Evolutionary conservation across 2,888 invertebrate species (phyloP).

Genomic region (Caprella mutica): DNA sequence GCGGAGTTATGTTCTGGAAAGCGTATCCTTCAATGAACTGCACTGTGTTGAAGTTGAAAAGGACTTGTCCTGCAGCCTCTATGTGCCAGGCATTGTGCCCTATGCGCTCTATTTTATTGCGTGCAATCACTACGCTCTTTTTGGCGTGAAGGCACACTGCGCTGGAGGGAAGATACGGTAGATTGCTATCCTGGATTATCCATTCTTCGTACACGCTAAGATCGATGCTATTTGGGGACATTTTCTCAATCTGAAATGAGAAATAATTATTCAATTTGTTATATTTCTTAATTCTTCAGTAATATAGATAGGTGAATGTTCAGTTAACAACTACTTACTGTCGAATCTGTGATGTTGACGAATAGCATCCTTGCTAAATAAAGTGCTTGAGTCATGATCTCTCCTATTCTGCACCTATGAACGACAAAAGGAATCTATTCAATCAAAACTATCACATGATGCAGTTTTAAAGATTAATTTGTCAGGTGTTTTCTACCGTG

Average conservation of each 20-base stretch:
- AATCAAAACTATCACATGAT: background rate
- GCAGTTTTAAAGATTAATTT: background rate
- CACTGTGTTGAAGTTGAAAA: conserved; percentile 56
- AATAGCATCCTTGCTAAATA: conserved; percentile 16
- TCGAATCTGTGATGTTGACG: conserved; percentile 18
- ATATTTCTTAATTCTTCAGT: background rate
- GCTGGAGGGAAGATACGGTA: conserved; percentile 11
- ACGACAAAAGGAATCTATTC: background rate
- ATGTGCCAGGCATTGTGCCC: conserved; percentile 19
- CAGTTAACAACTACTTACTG: conserved; percentile 6
- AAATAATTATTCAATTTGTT: background rate
- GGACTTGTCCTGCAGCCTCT: conserved; percentile 41
- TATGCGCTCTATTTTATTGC: conserved; percentile 14
- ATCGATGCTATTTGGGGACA: conserved; percentile 22
- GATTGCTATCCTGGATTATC: conserved; percentile 12
- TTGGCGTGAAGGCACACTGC: conserved; percentile 20
- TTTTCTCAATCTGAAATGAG: conserved; percentile 14
- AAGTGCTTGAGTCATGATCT: conserved; percentile 18
- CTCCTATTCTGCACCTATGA: conserved; percentile 20
- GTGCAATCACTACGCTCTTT: conserved; percentile 14
- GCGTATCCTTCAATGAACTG: conserved; percentile 50
- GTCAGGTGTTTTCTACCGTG: background rate
- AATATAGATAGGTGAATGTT: background rate
- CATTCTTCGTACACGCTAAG: conserved; percentile 20
- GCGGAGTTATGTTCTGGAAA: conserved; percentile 47